A percentile compares a stretch with the other conserved stretches of the same genome.
Evolutionary conservation across 2,888 invertebrate genomes (phyloP).

Genomic region (Colletes collaris): DNA sequence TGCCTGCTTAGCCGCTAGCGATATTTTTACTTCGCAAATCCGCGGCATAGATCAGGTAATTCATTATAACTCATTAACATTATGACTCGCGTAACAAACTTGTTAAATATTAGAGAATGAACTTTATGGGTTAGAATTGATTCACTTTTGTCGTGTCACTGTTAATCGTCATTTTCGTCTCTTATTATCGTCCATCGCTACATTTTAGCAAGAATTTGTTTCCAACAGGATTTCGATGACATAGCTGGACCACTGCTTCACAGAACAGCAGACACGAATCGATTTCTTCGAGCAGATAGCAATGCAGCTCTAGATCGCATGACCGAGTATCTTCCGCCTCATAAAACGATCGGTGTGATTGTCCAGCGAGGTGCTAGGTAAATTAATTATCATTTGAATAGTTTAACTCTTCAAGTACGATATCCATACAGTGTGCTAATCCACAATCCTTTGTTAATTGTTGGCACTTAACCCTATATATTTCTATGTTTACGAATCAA

Average conservation of each 20-base stretch:
- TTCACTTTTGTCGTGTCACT: too few species aligned
- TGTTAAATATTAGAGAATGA: too few species aligned
- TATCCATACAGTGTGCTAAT: too few species aligned
- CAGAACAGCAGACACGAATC: conserved; percentile 96
- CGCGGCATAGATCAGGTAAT: conserved; percentile 79
- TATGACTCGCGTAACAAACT: too few species aligned
- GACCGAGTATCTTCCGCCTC: conserved; percentile 90
- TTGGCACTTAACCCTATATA: too few species aligned
- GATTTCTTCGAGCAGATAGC: conserved; percentile 95
- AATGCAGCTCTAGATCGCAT: conserved; percentile 92
- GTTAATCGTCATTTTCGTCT: neutral
- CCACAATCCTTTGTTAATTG: too few species aligned
- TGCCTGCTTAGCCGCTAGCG: conserved; percentile 92
- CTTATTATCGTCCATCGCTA: neutral
- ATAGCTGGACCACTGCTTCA: conserved; percentile 91
- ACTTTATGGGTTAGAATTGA: too few species aligned
- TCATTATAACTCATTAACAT: neutral
- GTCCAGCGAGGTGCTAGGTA: conserved; percentile 88
- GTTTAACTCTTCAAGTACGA: too few species aligned
- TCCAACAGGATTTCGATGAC: conserved; percentile 91
- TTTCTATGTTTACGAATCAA: too few species aligned
- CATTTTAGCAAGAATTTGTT: neutral
- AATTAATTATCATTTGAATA: conserved; percentile 1
- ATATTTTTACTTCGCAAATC: conserved; percentile 88
- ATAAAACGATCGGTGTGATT: conserved; percentile 88